phyloP scores from a whole-genome alignment of 2,113 vertebrate genomes.

The Crotalus horridus region DNA sequence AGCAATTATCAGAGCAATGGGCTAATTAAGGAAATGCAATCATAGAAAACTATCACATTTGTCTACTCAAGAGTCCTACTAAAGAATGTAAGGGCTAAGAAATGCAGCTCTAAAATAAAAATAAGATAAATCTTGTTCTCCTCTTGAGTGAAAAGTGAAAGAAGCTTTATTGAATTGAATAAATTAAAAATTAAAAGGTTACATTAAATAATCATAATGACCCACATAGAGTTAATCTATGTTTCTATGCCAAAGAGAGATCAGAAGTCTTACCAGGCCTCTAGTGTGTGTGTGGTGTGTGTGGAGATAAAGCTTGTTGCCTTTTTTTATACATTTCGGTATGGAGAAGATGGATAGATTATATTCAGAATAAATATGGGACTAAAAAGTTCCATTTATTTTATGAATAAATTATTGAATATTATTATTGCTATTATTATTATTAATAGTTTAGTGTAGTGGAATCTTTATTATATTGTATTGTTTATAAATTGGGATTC shows the following conservation, averaged over 20 bases:
- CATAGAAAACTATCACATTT: not conserved
- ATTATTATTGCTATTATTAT: too few relatives aligned
- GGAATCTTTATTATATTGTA: too few relatives aligned
- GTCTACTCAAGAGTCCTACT: not conserved
- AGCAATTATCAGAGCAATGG: not conserved
- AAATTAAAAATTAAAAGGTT: not conserved
- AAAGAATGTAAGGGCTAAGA: not conserved
- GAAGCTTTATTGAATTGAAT: not conserved
- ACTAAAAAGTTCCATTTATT: too few relatives aligned
- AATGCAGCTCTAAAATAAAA: not conserved
- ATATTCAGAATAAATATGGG: too few relatives aligned
- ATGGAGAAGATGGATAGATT: too few relatives aligned
- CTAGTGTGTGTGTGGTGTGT: too few relatives aligned
- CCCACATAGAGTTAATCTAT: not conserved
- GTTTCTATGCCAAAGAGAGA: not conserved
- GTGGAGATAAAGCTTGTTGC: not conserved
- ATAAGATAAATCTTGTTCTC: not conserved
- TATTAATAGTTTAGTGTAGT: too few relatives aligned
- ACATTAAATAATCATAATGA: not conserved
- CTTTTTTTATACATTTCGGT: not conserved
- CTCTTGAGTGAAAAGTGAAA: not conserved
- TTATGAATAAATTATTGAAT: too few relatives aligned
- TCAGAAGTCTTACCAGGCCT: not conserved
- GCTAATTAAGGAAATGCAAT: not conserved
- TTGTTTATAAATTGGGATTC: too few relatives aligned